Evolutionary conservation across 1,140 invertebrate genomes (phyloP).

Genomic region (Pentalonia nigronervosa): DNA sequence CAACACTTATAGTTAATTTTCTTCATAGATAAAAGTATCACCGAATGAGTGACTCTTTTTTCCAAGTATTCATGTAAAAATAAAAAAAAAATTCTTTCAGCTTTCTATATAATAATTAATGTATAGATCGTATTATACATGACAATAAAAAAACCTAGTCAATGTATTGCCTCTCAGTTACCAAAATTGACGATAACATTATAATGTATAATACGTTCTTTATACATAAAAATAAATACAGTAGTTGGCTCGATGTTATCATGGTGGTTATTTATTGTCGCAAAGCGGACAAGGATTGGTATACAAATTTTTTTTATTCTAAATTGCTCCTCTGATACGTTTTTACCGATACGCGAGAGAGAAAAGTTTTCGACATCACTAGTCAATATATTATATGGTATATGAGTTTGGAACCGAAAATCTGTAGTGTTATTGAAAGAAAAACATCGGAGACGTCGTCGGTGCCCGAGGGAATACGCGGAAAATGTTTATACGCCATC

Average conservation of each 20-base stretch:
- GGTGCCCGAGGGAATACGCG: not conserved
- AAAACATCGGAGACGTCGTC: not conserved
- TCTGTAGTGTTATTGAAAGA: not conserved
- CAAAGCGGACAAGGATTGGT: not conserved
- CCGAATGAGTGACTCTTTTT: not conserved
- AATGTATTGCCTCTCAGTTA: not conserved
- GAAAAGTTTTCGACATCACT: not conserved
- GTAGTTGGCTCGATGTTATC: not conserved
- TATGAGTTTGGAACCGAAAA: not conserved
- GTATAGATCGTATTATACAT: not conserved
- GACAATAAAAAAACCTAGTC: not conserved
- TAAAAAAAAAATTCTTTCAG: not conserved
- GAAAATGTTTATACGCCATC: not conserved
- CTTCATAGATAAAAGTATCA: not conserved
- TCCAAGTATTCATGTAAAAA: not conserved
- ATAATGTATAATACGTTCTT: not conserved
- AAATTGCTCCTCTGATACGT: not conserved
- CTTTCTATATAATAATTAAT: not conserved
- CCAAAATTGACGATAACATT: not conserved
- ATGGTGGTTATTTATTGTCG: not conserved
- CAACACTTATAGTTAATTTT: not conserved
- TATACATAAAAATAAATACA: not conserved
- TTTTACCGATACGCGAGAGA: not conserved
- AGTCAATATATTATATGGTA: slow-evolving; percentile 12
- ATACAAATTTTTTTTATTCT: not conserved